phyloP scores from a whole-genome alignment of 2,888 invertebrate species.

The Heteropelma amictum region DNA sequence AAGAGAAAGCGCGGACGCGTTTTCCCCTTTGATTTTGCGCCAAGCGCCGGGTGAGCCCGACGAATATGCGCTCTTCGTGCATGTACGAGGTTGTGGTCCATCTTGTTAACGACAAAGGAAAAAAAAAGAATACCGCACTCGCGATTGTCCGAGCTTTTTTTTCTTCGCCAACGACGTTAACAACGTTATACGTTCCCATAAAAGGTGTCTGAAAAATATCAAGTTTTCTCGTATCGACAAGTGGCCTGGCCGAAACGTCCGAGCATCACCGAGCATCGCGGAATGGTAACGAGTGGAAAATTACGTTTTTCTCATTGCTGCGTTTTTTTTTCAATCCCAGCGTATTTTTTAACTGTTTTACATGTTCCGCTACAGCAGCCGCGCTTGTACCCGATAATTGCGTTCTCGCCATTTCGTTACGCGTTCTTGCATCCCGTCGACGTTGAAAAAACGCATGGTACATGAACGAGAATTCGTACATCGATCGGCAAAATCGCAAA shows the following conservation, averaged over 20 bases:
- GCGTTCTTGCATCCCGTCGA: constrained; percentile 2
- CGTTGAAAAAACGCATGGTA: constrained; percentile 22
- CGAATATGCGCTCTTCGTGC: constrained; percentile 17
- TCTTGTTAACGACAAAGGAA: constrained; percentile 46
- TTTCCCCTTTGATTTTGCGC: constrained; percentile 51
- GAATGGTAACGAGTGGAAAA: no score
- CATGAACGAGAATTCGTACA: constrained; percentile 4
- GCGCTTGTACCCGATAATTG: constrained; percentile 38
- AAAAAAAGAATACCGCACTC: constrained; percentile 9
- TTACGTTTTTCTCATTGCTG: background rate
- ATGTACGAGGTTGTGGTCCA: constrained; percentile 35
- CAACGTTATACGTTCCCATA: constrained; percentile 20
- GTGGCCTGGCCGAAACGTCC: no score
- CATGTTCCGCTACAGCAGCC: background rate
- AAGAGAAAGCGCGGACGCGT: constrained; percentile 51
- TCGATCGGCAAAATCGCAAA: constrained; percentile 27
- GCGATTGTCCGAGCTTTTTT: constrained; percentile 31
- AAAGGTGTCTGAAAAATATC: constrained; percentile 1
- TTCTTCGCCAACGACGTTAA: constrained; percentile 33
- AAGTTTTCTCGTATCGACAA: background rate
- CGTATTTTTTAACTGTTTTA: background rate
- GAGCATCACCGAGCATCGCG: no score
- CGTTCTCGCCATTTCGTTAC: constrained; percentile 6
- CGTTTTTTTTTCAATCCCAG: background rate
- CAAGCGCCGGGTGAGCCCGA: constrained; percentile 46